Base-by-base conservation (phyloP, 2,888 invertebrate species). In the Uropetala carovei region DNA sequence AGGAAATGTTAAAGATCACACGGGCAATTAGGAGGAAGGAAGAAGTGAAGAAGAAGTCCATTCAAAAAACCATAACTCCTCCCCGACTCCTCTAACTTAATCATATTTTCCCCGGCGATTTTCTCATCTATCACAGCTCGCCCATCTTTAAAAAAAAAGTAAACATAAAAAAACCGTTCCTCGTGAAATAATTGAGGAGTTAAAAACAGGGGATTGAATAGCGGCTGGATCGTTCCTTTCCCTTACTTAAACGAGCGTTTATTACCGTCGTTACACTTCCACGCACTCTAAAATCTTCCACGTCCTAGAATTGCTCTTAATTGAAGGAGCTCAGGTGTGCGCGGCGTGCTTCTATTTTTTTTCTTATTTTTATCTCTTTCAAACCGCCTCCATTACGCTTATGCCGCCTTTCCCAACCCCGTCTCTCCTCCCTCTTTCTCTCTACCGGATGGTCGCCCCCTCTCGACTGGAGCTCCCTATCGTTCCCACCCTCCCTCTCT, bases 241-340 rank as follows among this genome's bases (percentile, higher is more conserved):
- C 75, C 27, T 27, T 27, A 75, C 75, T 75, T 75, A 22, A 13
- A 22, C 75, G 27, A 22, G 14, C 75, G 75, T 89, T 89, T 89
- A 89, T 89, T 89, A 10, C 89, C 59, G 11, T 89, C 89, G 89
- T 89, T 89, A 89, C 60, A 27, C 64, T 64, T n/a, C 59, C 60
- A 30, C 43, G 64, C 60, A 64, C 64, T 60, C 18, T 64, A 64
- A 89, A 64, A 30, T 64, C 89, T 64, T 60, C 22, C 16, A 18
- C 43, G 89, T 64, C 60, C 89, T 43, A 89, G 89, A 89, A 89
- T 43, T 64, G 30, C 64, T 16, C 43, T 89, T 89, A 89, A 89
- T 89, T 89, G 89, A 89, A 86, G 60, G 30, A 64, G 89, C 43
- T 89, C 59, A 89, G 89, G 18, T 64, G 59, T 59, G 60, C 43